These are phyloP conservation scores for Neomorphus geoffroyi DNA, from an alignment of 2,797 vertebrate genomes.

Conservation along the genomic window DNA sequence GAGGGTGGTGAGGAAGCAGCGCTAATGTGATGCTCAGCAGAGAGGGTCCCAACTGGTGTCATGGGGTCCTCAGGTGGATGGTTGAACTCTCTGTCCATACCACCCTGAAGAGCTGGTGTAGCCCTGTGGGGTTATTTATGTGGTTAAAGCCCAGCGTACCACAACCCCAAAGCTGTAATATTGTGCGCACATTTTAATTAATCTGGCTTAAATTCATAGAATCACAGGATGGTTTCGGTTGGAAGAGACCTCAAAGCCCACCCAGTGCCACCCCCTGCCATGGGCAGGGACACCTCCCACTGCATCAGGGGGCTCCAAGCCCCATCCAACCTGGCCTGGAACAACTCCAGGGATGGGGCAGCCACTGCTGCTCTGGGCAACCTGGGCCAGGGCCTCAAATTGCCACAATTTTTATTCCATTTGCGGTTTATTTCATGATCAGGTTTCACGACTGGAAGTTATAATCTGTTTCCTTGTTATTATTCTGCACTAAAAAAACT, in stretches of 20 bases:
- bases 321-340: too few species aligned
- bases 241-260: too few species aligned
- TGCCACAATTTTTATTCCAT: not conserved
- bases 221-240: too few species aligned
- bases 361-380: too few species aligned
- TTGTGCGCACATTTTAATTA: fast-evolving
- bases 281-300: too few species aligned
- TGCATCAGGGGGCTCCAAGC: too few species aligned
- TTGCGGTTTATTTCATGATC: not conserved
- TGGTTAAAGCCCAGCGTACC: not conserved
- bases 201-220: not conserved
- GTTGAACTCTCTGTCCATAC: not conserved
- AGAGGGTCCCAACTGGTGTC: fast-evolving
- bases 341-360: too few species aligned
- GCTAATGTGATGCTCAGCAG: not conserved
- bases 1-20: not conserved
- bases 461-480: not conserved
- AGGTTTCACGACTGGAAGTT: not conserved
- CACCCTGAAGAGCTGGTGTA: not conserved
- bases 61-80: fast-evolving
- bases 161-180: not conserved
- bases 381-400: not conserved
- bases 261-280: too few species aligned
- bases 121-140: not conserved
- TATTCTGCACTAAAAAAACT: not conserved